A percentile compares a stretch with the other conserved stretches of the same genome.
Conservation (phyloP, 2,888 invertebrate species). For the Trissolcus brochymenae region DNA sequence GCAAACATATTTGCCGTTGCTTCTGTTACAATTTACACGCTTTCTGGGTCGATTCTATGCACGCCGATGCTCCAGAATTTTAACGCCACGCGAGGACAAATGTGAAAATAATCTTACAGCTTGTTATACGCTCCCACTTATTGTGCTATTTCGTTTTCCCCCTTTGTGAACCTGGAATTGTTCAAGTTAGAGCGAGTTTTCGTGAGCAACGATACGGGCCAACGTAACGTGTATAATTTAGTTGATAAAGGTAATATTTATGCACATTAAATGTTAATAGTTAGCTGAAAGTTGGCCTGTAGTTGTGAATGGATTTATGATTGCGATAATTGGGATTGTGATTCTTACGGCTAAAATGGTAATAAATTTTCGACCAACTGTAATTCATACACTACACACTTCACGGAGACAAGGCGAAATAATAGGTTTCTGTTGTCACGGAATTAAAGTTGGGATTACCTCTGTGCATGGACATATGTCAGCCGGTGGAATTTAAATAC, state of each 20-base stretch:
- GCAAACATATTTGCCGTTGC: background rate
- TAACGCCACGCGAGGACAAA: too few species aligned
- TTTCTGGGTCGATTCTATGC: background rate
- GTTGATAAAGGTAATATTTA: conserved; percentile 36
- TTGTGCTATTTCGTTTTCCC: background rate
- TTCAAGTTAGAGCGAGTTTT: conserved; percentile 22
- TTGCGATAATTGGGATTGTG: conserved; percentile 37
- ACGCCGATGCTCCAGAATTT: background rate
- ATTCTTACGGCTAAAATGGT: conserved; percentile 29
- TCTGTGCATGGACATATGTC: conserved; percentile 37
- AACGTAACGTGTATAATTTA: conserved; percentile 21
- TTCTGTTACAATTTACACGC: conserved; percentile 43
- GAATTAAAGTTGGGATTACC: conserved; percentile 48
- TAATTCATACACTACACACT: conserved; percentile 36
- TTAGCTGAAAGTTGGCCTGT: conserved; percentile 18
- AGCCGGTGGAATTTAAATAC: conserved; percentile 43
- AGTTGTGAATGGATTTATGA: conserved; percentile 38
- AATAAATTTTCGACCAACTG: conserved; percentile 32
- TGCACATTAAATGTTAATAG: conserved; percentile 29
- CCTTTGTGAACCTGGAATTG: background rate
- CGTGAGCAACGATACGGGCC: conserved; percentile 11
- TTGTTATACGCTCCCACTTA: background rate
- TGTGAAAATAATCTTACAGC: background rate
- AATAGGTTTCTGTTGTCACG: conserved; percentile 46
- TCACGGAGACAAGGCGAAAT: conserved; percentile 43